Percentiles rank a stretch among this genome's conserved stretches.
Evolutionary conservation across 2,888 invertebrate species (phyloP).

Genomic region (Hipparchia sbordonii): DNA sequence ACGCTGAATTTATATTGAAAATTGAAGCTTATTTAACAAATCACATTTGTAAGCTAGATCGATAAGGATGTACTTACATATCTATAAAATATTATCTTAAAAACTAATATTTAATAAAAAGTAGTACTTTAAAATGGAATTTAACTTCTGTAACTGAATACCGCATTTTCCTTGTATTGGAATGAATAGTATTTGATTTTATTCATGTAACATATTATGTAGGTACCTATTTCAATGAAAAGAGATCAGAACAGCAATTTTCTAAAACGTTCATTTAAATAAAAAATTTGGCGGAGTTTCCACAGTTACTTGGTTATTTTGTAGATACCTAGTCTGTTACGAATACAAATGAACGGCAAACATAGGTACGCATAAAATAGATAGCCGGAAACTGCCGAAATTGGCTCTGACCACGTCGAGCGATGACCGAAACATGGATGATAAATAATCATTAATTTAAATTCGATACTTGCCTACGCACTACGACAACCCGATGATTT

Average conservation of each 20-base stretch:
- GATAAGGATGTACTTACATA: conserved; percentile 11
- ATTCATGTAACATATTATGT: too few relatives aligned
- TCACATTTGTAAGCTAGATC: conserved; percentile 27
- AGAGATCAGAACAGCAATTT: neutral
- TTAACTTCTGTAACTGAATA: too few relatives aligned
- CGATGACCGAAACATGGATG: conserved; percentile 60
- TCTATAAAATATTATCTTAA: conserved; percentile 20
- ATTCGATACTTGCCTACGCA: conserved; percentile 69
- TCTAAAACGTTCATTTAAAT: neutral
- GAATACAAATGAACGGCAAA: conserved; percentile 56
- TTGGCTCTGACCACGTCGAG: conserved; percentile 58
- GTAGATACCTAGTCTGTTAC: conserved; percentile 53
- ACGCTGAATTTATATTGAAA: conserved; percentile 37
- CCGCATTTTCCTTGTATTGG: too few relatives aligned
- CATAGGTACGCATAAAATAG: conserved; percentile 44
- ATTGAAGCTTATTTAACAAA: conserved; percentile 38
- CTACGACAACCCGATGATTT: conserved; percentile 63
- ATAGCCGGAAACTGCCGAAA: conserved; percentile 70
- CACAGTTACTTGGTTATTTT: conserved; percentile 50
- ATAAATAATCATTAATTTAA: conserved; percentile 76
- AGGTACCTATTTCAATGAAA: neutral
- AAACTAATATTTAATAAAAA: neutral
- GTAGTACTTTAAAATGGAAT: too few relatives aligned
- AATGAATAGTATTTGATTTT: too few relatives aligned
- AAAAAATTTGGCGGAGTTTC: conserved; percentile 34